Evolutionary conservation across 2,888 invertebrate species (phyloP), one percentile per base, ranked within the genome.

Genomic region (Hemaris fuciformis): DNA sequence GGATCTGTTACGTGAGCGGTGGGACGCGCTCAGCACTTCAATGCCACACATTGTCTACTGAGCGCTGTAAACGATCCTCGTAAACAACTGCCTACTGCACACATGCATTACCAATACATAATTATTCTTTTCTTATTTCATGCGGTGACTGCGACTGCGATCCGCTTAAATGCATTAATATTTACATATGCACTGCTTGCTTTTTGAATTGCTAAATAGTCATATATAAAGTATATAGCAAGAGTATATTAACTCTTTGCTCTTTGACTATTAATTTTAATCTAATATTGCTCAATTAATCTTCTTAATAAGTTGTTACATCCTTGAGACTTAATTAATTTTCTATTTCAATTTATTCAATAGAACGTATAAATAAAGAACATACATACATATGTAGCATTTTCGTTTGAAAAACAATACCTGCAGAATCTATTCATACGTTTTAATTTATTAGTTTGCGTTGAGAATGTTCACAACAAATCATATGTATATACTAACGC

Each of bases 1-100:
- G 86, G 88, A 81, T 79, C 77, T 70, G 84, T 88, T 88, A 89
- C 82, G 89, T 88, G 86, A 87, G 81, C 81, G 70, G 74, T 76
- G 75, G 76, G 75, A 90, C 87, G 89, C 88, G 84, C 72, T 60
- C 69, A 61, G 87, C 80, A 89, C 71, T 66, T 73, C 83, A 89
- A 89, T 86, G 84, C 70, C 76, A 76, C 63, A 75, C 69, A 79
- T 80, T 80, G 85, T 83, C 80, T 84, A 67, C 70, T 68, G 60
- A 68, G 65, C 69, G 66, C 71, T 67, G 67, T 66, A 66, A 73
- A 70, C 67, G 64, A 73, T 68, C 64, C 56, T 64, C 58, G 42
- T 66, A 70, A 66, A 66, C 67, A 66, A 68, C 70, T 70, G 63
- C 65, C 62, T 67, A 64, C 59, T 69, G 63, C 66, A 62, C 67